Percentiles rank a stretch among this genome's conserved stretches.
These are phyloP conservation scores for Nebria brevicollis DNA, from an alignment of 2,888 invertebrate genomes.

Conservation along the genomic window DNA sequence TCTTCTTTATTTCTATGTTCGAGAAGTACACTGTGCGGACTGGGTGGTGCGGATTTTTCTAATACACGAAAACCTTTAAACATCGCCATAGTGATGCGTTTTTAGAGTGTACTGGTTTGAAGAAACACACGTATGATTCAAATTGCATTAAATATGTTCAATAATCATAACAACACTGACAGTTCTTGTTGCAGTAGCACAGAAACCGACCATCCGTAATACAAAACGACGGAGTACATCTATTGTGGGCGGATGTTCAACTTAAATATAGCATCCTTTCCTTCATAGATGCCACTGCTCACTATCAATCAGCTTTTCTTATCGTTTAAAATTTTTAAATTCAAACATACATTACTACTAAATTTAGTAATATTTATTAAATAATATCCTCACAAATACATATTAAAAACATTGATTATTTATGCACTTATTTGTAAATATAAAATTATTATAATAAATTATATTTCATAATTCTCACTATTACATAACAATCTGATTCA, in stretches of 20 bases:
- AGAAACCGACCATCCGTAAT: background rate
- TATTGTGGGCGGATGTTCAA: background rate
- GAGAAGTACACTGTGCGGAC: constrained; percentile 88
- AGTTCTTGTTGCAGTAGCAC: background rate
- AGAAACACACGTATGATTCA: background rate
- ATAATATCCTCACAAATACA: background rate
- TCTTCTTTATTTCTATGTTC: constrained; percentile 89
- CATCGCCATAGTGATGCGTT: constrained; percentile 80
- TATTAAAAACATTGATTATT: background rate
- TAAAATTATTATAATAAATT: background rate
- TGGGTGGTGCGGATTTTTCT: constrained; percentile 86
- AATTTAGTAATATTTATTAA: too few species aligned
- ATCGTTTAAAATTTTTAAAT: background rate
- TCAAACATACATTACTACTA: too few species aligned
- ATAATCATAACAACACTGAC: constrained; percentile 1
- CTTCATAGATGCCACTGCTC: background rate
- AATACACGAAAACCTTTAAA: constrained; percentile 91
- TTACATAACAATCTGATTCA: too few species aligned
- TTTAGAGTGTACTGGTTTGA: background rate
- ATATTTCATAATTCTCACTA: too few species aligned
- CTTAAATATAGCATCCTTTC: background rate
- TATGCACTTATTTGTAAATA: background rate
- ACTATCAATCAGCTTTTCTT: background rate
- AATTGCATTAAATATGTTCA: background rate
- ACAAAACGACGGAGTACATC: background rate